Base-by-base conservation (phyloP, 1,140 invertebrate genomes). In the Spodoptera litura region DNA sequence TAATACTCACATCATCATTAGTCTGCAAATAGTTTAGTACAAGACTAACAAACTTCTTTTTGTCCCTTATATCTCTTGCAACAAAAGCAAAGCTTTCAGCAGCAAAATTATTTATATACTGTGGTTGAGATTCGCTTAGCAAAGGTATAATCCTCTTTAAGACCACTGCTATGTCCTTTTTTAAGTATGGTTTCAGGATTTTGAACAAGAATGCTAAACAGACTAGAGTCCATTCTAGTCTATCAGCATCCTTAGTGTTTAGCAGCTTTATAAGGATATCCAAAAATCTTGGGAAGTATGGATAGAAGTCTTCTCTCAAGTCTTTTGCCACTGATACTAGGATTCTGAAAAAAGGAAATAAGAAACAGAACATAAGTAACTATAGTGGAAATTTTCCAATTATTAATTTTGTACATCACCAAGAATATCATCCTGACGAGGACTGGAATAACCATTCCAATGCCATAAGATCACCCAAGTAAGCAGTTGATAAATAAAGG, bases 11-110 rank as follows among this genome's bases (percentile, higher is more conserved):
- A 89, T 97, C 95, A 83, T 96, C 95, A 89, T 96, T 95, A 52
- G 95, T 94, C 79, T 96, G 89, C 9, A 98, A 92, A 44, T 96
- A 95, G 85, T 95, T 94, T 4, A 99, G 93, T 8, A 99, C 91
- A 27, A 97, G 94, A 62, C 95, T 93, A 31, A 99, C 94, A 90
- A 99, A 97, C 20, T 96, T 95, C 9, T 96, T 95, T 83, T 97
- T 97, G 83, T 99, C 97, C 83, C 96, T 96, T 52, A 98, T 96
- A 96, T 99, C 99, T 80, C 98, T 95, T 8, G 98, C 97, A 2
- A 99, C 96, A 95, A 98, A 99, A 12, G 98, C 97, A 95, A 99
- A 99, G 95, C 98, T 98, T 94, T 99, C 98, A 2, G 98, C 97
- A n/a, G 98, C 98, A 96, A 99, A 99, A 89, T 97, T 97, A 81